Percentiles rank a stretch among this genome's conserved stretches.
phyloP scores from a whole-genome alignment of 2,113 vertebrate genomes.

The Nymphicus hollandicus region DNA sequence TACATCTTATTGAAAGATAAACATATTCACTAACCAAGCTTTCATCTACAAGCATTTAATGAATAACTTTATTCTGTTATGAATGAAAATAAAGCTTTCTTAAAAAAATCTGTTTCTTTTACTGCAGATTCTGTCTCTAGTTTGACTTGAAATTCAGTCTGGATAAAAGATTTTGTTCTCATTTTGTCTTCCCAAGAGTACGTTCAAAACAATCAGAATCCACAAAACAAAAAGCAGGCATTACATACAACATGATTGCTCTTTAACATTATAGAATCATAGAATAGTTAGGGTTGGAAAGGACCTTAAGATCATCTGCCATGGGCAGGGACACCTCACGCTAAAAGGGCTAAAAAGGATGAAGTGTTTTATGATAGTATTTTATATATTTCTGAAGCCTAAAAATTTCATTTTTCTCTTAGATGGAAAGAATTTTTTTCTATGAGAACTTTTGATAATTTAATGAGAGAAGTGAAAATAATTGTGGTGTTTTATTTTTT shows the following conservation, averaged over 20 bases:
- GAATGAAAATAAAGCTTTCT: conserved; percentile 16
- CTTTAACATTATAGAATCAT: background rate
- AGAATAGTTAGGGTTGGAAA: too few relatives aligned
- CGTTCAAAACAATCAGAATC: background rate
- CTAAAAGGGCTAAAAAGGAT: too few relatives aligned
- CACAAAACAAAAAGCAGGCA: background rate
- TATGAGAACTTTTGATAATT: background rate
- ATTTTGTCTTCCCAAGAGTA: background rate
- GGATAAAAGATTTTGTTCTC: background rate
- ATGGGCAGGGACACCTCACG: too few relatives aligned
- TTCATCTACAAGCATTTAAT: background rate
- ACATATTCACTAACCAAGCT: background rate
- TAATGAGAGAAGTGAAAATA: background rate
- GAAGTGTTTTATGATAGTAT: too few relatives aligned
- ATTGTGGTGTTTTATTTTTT: accelerated
- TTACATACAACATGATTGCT: background rate
- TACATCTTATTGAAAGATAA: background rate
- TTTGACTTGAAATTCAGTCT: background rate
- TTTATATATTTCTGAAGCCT: background rate
- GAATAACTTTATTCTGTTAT: background rate
- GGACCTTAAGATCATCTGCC: too few relatives aligned
- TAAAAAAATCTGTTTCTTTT: background rate
- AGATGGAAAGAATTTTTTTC: background rate
- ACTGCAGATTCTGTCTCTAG: background rate
- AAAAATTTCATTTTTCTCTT: background rate